Base-by-base conservation (phyloP, 2,113 vertebrate genomes). In the Coracopsis vasa region DNA sequence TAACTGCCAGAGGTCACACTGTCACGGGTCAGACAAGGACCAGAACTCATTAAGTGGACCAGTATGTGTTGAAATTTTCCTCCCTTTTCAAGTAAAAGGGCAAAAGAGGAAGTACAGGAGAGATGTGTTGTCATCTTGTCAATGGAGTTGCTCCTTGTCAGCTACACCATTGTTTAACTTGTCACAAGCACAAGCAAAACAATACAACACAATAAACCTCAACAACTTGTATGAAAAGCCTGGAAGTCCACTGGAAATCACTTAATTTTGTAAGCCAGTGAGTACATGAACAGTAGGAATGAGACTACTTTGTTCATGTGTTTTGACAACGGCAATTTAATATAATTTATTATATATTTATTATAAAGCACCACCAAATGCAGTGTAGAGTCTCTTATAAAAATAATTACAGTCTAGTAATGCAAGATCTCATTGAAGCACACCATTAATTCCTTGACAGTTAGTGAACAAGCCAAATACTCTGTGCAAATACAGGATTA, bases 401-500 rank as follows among this genome's bases (percentile, higher is more conserved):
- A 95, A 92, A 81, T 86, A 93, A 91, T 75, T 75, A 47, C 35
- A 79, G 48, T 15, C 80, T 45, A 53, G 61, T 39, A 65, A 62
- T 42, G 44, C 69, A 79, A 80, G 86, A 84, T 47, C 56, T 91
- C 14, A 9, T 6, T 56, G 77, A 93, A 79, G 77, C 60, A 87
- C 83, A 79, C 48, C 62, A 87, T 89, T 82, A 96, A 92, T 89
- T 91, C 80, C 61, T 79, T 94, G 88, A 73, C 83, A 94, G 92
- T 47, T 10, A 83, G 47, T 28, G 86, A 91, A 78, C 1, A 9
- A 92, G 41, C 56, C 86, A 86, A 88, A 92, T 44, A 81, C 66
- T 93, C 64, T 37, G 80, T 80, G 77, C 86, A 96, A 96, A 96
- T 84, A 73, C 71, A 86, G 80, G 75, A 90, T 96, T 95, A 95